These are phyloP conservation scores for Montipora efflorescens DNA, from an alignment of 64 coral and sea anemone genomes.

Conservation along the genomic window DNA sequence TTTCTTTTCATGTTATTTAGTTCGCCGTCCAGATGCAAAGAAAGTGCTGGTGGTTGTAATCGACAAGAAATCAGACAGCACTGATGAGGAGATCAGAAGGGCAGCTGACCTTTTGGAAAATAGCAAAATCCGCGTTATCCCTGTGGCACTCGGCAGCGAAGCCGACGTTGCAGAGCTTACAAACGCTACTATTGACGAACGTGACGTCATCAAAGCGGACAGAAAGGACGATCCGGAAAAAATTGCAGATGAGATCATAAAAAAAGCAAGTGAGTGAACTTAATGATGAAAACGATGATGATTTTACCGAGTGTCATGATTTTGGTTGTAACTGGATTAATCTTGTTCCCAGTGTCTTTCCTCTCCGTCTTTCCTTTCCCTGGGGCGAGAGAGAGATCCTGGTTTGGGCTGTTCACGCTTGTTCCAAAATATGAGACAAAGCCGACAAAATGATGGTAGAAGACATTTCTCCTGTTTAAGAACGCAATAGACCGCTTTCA, in stretches of 20 bases:
- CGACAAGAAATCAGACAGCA: constrained; percentile 72
- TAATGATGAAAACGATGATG: not conserved
- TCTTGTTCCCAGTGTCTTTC: fast-evolving
- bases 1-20: not conserved
- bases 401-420: no score
- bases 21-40: constrained; percentile 59
- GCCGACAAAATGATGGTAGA: no score
- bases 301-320: not conserved
- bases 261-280: constrained; percentile 33
- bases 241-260: constrained; percentile 76
- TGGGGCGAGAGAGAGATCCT: no score
- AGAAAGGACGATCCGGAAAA: constrained; percentile 46
- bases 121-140: constrained; percentile 77
- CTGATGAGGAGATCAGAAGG: constrained; percentile 44
- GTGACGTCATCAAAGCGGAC: constrained; percentile 50
- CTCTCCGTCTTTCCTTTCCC: no score
- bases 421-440: no score
- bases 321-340: not conserved
- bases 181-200: constrained; percentile 41
- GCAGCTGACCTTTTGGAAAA: constrained; percentile 58
- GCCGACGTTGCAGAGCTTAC: constrained; percentile 65
- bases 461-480: no score
- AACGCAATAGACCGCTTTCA: no score
- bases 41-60: constrained; percentile 80
- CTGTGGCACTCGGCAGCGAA: constrained; percentile 75